Percentiles rank a stretch among this genome's conserved stretches.
These are phyloP conservation scores for Hydrolagus colliei DNA, from an alignment of 2,797 vertebrate genomes.

Conservation along the genomic window DNA sequence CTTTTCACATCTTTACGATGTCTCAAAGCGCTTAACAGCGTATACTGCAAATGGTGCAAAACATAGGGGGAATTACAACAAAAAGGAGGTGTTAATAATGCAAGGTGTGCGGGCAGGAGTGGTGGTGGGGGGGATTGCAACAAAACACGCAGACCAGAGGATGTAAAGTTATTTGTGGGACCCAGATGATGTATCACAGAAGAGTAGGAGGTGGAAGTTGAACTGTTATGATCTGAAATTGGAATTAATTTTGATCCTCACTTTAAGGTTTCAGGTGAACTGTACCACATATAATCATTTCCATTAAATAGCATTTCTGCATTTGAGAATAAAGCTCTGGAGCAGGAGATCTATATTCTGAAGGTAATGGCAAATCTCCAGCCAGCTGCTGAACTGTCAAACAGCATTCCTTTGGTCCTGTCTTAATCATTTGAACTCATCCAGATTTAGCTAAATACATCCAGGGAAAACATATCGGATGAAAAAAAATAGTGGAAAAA, in stretches of 20 bases:
- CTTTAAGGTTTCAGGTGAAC: neutral
- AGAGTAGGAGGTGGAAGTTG: no score
- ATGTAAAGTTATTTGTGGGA: no score
- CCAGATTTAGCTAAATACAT: neutral
- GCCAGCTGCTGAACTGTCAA: slow-evolving; percentile 11
- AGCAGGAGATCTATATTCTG: neutral
- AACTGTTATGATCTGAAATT: neutral
- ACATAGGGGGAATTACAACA: no score
- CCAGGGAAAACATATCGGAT: neutral
- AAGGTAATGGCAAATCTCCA: slow-evolving; percentile 16
- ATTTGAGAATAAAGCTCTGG: neutral
- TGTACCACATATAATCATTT: neutral
- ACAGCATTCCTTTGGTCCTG: neutral
- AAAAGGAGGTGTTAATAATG: no score
- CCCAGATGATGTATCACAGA: no score
- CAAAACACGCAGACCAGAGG: no score
- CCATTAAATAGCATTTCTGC: neutral
- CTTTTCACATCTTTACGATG: no score
- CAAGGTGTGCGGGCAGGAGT: no score
- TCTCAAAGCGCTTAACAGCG: no score
- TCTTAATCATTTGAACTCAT: neutral
- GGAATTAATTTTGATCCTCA: neutral
- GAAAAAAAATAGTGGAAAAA: neutral
- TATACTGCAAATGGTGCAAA: no score
- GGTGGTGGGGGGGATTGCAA: no score